Base-by-base conservation (phyloP, 2,797 vertebrate genomes). In the Tragopan temminckii region DNA sequence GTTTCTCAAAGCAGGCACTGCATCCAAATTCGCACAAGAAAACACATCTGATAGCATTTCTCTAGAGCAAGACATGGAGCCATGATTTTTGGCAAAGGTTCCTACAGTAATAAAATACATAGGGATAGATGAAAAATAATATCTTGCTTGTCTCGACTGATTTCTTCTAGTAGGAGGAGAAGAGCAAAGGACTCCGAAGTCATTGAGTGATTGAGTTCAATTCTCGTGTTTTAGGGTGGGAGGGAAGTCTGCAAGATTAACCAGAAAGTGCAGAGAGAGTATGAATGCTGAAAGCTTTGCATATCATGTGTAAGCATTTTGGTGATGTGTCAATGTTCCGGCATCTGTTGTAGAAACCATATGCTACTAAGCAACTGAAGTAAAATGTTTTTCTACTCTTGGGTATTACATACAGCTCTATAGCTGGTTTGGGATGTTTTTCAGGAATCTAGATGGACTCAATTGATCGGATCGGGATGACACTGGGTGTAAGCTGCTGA, bases 301-400 rank as follows among this genome's bases (percentile, higher is more conserved):
- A 13, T 46, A 80, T 45, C 27, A 3, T 38, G 27, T 69, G 62
- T 86, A 69, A 66, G 79, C 84, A 38, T 64, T 89, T 76, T 83
- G 81, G 24, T 87, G 62, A 38, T 31, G 50, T 93, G 64, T 90
- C 81, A 64, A 59, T 21, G 18, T 93, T 89, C 82, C 81, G 82
- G 69, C 76, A 80, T 85, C 71, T 94, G 81, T 90, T 92, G 74
- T 88, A 80, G 91, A 93, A 96, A 95, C 85, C 69, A 64, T 93
- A 75, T 78, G 89, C 91, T 95, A 82, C 92, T 92, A 92, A 85
- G 85, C 83, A 93, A 90, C 83, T 84, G 7, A 86, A 86, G 59
- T 76, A 66, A 90, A 90, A 85, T 89, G 33, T 94, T 96, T 94
- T 92, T 80, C 75, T 82, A 5, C 69, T 89, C 61, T 92, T 89